Percentiles rank a stretch among this genome's conserved stretches.
These are phyloP conservation scores for Coecobrya sp. DNA, from an alignment of 2,888 invertebrate species.

Conservation along the genomic window DNA sequence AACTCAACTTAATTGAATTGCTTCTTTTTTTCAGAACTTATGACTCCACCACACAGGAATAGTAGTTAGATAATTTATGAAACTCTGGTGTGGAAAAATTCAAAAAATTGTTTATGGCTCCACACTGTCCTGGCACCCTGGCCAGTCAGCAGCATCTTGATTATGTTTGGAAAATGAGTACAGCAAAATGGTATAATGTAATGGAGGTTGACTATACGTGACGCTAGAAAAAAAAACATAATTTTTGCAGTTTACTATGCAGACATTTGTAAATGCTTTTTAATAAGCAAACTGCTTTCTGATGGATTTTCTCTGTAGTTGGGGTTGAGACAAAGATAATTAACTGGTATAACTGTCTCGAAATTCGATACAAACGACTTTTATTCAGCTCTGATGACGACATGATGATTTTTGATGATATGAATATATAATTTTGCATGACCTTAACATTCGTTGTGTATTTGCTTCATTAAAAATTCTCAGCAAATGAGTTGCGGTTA, in stretches of 20 bases:
- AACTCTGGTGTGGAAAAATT: too few relatives aligned
- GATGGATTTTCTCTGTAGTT: background rate
- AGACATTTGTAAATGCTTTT: background rate
- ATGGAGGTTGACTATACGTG: background rate
- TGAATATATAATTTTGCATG: background rate
- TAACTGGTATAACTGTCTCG: background rate
- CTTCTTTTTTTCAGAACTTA: background rate
- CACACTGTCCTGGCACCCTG: too few relatives aligned
- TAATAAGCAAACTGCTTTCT: background rate
- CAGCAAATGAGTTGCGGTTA: too few relatives aligned
- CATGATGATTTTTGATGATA: background rate
- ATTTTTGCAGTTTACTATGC: background rate
- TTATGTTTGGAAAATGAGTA: too few relatives aligned
- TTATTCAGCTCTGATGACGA: background rate
- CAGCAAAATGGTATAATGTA: background rate
- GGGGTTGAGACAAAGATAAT: background rate
- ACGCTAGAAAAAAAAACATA: background rate
- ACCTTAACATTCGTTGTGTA: background rate
- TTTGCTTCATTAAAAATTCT: background rate
- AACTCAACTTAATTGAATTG: conserved; percentile 23
- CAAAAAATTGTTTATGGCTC: too few relatives aligned
- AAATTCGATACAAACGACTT: conserved; percentile 1
- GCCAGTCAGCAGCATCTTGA: too few relatives aligned
- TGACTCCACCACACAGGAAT: too few relatives aligned
- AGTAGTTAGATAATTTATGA: too few relatives aligned